Evolutionary conservation across 2,797 vertebrate species (phyloP), one percentile per base, ranked within the genome.

Genomic region (Hephaestus fuliginosus): DNA sequence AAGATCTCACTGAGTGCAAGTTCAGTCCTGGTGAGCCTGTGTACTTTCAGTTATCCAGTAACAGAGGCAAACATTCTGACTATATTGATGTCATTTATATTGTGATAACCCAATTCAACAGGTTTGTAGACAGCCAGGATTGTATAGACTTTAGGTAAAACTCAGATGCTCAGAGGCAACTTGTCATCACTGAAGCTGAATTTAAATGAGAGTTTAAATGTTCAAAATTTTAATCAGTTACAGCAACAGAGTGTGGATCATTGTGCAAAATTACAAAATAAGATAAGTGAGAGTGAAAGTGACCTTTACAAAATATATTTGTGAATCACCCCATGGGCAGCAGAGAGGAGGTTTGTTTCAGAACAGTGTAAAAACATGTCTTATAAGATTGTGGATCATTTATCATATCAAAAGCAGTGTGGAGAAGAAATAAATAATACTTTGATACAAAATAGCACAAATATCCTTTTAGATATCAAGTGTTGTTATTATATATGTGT

Each of bases 1-100:
- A 87, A 33, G 58, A 74, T 73, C 71, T 48, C 73, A 70, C 56
- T 71, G 49, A 74, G 36, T 82, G 78, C 67, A 76, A 63, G 78
- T 61, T 55, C 58, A 73, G 7, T 61, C 58, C 79, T 56, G 20
- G 63, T 61, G 51, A 61, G 30, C 68, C 44, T 58, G 39, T 60
- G 69, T 57, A 13, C 18, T 76, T 78, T 65, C 5, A 49, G 4
- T 39, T 46, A 20, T 46, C 8, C 36, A 46, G 11, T 22, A 17
- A 49, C 28, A 28, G 39, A 39, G 58, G 25, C 11, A 70, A 69
- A 30, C 13, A 25, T 41, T 58, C 46, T 11, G 11, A 6, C 2
- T 41, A 33, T 15, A 36, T 15, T 22, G 3, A 61, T 33, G 57
- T 57, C 17, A 11, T 53, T 52, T 30, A 0, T 1, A 22, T 39